Percentiles rank a stretch among this genome's conserved stretches.
Evolutionary conservation across 2,797 vertebrate species (phyloP).

Genomic region (Peromyscus eremicus): DNA sequence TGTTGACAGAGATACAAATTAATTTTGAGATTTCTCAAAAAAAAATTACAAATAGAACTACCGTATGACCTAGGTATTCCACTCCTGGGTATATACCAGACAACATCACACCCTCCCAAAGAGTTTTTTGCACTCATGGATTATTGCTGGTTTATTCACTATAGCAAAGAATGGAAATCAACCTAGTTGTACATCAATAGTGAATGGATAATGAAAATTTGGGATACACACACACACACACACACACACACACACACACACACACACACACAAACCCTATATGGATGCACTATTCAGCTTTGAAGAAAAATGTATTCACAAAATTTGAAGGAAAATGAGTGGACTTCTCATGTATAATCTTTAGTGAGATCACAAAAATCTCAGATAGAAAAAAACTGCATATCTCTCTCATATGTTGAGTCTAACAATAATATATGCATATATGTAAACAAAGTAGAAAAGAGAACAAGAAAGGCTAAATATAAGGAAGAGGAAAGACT

Average conservation of each 20-base stretch:
- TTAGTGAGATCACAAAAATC: background rate
- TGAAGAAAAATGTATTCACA: background rate
- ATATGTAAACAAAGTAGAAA: background rate
- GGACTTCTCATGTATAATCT: background rate
- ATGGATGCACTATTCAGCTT: background rate
- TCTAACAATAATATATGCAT: background rate
- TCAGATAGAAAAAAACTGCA: background rate
- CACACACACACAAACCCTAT: too few species aligned
- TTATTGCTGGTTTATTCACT: background rate
- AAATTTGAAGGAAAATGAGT: background rate
- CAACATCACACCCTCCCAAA: background rate
- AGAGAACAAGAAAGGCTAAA: background rate
- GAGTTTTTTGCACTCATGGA: background rate
- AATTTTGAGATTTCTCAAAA: background rate
- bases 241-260: background rate
- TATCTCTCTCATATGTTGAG: background rate
- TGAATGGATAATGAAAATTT: background rate
- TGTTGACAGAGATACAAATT: background rate
- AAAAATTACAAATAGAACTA: background rate
- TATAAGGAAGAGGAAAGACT: background rate
- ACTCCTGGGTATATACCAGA: background rate
- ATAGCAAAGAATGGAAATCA: background rate
- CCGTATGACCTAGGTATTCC: background rate
- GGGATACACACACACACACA: too few species aligned
- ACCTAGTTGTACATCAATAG: background rate